Conservation (phyloP, 2,888 invertebrate genomes). For the Caradrina kadenii region DNA sequence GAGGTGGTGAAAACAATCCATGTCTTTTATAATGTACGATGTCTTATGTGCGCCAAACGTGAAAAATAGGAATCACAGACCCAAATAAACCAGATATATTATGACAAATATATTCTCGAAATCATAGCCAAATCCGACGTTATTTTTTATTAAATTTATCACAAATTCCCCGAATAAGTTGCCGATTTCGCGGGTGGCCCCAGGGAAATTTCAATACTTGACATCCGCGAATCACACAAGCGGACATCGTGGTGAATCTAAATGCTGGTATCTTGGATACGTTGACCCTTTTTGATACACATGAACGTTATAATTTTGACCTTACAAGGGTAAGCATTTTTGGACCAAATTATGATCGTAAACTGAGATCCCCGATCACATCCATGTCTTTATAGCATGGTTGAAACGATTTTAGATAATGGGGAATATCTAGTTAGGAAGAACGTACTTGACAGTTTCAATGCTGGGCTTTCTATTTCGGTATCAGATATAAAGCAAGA, state of each 20-base stretch:
- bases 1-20: no score
- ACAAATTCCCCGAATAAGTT: constrained; percentile 54
- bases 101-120: background rate
- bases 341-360: background rate
- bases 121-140: constrained; percentile 18
- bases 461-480: no score
- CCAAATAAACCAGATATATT: constrained; percentile 6
- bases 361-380: no score
- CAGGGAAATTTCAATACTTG: constrained; percentile 55
- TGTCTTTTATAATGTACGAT: no score
- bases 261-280: constrained; percentile 15
- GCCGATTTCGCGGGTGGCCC: constrained; percentile 49
- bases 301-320: no score
- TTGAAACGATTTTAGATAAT: no score
- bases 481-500: no score
- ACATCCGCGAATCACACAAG: constrained; percentile 22
- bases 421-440: no score
- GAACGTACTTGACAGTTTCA: no score
- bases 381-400: no score
- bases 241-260: constrained; percentile 31
- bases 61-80: constrained; percentile 24
- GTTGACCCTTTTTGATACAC: constrained; percentile 2
- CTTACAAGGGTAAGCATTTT: background rate
- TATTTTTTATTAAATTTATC: constrained; percentile 54
- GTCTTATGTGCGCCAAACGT: background rate